Percentiles rank a stretch among this genome's conserved stretches.
Conservation (phyloP, 2,888 invertebrate genomes). For the Masnerella sp. region DNA sequence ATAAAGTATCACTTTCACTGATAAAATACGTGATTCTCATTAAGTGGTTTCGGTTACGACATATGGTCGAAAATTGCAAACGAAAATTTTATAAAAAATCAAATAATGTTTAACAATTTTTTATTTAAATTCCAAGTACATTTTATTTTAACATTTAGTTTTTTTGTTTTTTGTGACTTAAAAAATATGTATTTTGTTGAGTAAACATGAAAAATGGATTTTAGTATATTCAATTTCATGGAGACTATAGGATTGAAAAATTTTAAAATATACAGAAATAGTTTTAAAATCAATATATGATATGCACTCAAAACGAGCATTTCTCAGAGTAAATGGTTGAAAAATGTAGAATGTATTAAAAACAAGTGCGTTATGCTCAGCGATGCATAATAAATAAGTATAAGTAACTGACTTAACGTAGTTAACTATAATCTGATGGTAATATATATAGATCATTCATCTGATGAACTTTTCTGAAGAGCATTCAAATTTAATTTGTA, state of each 20-base stretch:
- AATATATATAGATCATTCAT: neutral
- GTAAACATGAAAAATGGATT: too few species aligned
- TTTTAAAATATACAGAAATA: too few species aligned
- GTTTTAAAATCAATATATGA: too few species aligned
- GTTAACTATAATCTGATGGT: constrained; percentile 20
- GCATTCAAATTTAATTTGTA: too few species aligned
- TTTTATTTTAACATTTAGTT: too few species aligned
- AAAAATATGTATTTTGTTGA: too few species aligned
- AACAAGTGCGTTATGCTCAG: constrained; percentile 43
- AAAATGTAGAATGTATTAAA: constrained; percentile 32
- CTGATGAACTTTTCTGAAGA: too few species aligned
- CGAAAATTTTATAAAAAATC: neutral
- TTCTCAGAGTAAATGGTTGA: constrained; percentile 22
- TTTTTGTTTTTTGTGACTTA: too few species aligned
- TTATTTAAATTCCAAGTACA: neutral
- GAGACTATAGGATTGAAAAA: too few species aligned
- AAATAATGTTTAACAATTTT: too few species aligned
- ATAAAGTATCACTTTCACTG: constrained; percentile 13
- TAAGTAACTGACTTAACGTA: constrained; percentile 5
- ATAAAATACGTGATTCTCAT: neutral
- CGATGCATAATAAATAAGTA: constrained; percentile 29
- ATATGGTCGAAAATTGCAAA: too few species aligned
- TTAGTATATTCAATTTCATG: neutral
- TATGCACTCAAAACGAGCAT: neutral
- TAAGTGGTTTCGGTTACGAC: too few species aligned